Evolutionary conservation across 2,797 vertebrate species (phyloP).

Genomic region (Lithobates sylvaticus): DNA sequence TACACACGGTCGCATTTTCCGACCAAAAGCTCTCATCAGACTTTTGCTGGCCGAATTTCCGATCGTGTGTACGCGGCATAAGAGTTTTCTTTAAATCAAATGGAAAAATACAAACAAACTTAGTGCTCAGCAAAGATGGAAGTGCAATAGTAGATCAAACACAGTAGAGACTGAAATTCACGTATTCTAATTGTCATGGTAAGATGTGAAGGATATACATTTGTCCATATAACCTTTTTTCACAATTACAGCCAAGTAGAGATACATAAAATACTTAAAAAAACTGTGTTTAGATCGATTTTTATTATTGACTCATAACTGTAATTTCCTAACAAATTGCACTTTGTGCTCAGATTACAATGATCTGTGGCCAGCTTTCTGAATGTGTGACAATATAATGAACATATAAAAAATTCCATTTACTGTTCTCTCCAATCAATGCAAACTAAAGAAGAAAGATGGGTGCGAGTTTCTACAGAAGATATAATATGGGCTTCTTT

Average conservation of each 20-base stretch:
- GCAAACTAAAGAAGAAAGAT: constrained; percentile 21
- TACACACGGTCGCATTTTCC: too few relatives aligned
- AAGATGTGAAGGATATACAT: background rate
- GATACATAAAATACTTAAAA: background rate
- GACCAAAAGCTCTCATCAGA: too few relatives aligned
- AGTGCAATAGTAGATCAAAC: too few relatives aligned
- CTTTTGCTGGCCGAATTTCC: too few relatives aligned
- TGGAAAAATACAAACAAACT: too few relatives aligned
- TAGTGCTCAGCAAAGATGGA: too few relatives aligned
- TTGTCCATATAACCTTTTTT: too few relatives aligned
- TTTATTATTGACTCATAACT: constrained; percentile 14
- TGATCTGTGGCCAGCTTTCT: constrained; percentile 14
- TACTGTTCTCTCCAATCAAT: constrained; percentile 24
- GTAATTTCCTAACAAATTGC: constrained; percentile 2
- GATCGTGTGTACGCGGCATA: too few relatives aligned
- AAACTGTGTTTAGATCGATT: background rate
- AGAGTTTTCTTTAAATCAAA: too few relatives aligned
- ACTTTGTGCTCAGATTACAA: constrained; percentile 16
- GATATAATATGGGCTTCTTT: constrained; percentile 17
- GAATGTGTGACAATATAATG: constrained; percentile 34
- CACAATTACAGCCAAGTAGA: background rate
- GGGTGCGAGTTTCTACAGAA: background rate
- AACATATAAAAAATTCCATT: constrained; percentile 47
- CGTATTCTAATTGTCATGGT: too few relatives aligned
- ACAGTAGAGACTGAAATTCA: too few relatives aligned